Base-by-base conservation (phyloP, 37 sponge, comb jelly and placozoan genomes). In the Eunapius fragilis region DNA sequence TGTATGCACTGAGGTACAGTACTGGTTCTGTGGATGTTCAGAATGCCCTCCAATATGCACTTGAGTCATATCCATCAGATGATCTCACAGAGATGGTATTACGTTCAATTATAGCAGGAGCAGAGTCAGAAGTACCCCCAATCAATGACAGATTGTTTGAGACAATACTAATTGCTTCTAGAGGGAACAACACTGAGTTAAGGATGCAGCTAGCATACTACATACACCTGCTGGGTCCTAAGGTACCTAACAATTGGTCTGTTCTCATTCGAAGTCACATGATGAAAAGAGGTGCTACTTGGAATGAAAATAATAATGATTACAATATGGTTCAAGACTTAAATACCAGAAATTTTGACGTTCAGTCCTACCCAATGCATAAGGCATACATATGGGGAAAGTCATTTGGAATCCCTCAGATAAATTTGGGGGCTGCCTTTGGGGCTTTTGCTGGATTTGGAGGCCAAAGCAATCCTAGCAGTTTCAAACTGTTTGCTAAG, bases 321-420 rank as follows among this genome's bases (percentile, higher is more conserved):
- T 90, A 90, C 47, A 69, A 90, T 71, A 58, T 90, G 22, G 82
- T 90, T n/a, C 86, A 86, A 13, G 77, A 78, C 27, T 77, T 77
- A 50, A 12, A 69, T 38, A 30, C 74, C 12, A 68, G 91, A 41
- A n/a, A 78, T 50, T 76, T 24, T 81, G 91, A 90, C 31, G 78
- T 86, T 25, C 2, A 13, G 23, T 82, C 50, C 26, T 86, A 90
- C 67, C 91, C 91, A 2, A 34, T 30, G 22, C 82, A 90, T 82
- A 90, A 69, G 41, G 91, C 91, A 19, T 90, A 90, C 82, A 86
- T 90, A 11, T 90, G 86, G 86, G 86, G 86, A 22, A 85, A 90
- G 77, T 86, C 80, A 37, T 77, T 85, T 85, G 91, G 91, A 25
- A 69, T 82, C 50, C 33, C 33, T n/a, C 78, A 85, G 71, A 67